Evolutionary conservation across 1,140 invertebrate genomes (phyloP), one percentile per base, ranked within the genome.

Genomic region (Vollenhovia emeryi): DNA sequence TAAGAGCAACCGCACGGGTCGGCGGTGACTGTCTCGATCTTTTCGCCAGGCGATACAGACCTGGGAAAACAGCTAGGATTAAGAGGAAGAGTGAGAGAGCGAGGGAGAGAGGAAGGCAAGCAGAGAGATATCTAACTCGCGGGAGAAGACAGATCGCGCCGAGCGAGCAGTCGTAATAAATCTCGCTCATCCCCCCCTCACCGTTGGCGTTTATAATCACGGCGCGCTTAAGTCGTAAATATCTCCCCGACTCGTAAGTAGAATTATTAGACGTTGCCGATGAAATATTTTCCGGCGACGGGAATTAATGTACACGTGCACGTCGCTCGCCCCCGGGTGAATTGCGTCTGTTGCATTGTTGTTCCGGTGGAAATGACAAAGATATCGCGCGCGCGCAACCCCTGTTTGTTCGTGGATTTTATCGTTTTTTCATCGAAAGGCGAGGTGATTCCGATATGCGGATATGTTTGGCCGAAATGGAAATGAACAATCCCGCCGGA

Each of bases 211-310:
- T 82, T 82, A 73, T 82, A 82, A 82, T 82, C 78, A 71, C 66
- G 66, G 36, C 66, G 78, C 40, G 78, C 78, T 82, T 82, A 73
- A 82, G 78, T 82, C 78, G 78, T 82, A 82, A 82, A 82, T 82
- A 82, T 73, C 66, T 71, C 66, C 30, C 66, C 66, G 66, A 73
- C 66, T 73, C 50, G 66, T 82, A 82, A 82, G 78, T 82, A 73
- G 78, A 82, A 82, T 82, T 82, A 82, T 73, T 73, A 82, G 66
- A 82, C 50, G 33, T 82, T 57, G 50, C 66, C 78, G 78, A 73
- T 82, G 66, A 82, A 82, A 82, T 71, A 82, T 82, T 45, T 73
- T 30, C 66, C 66, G 33, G 52, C 66, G 78, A 82, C 66, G 50
- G 66, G 52, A 82, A 82, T 82, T 71, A 73, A 82, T 82, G 66